Evolutionary conservation across 2,888 invertebrate genomes (phyloP).

Genomic region (Dascillus cervinus): DNA sequence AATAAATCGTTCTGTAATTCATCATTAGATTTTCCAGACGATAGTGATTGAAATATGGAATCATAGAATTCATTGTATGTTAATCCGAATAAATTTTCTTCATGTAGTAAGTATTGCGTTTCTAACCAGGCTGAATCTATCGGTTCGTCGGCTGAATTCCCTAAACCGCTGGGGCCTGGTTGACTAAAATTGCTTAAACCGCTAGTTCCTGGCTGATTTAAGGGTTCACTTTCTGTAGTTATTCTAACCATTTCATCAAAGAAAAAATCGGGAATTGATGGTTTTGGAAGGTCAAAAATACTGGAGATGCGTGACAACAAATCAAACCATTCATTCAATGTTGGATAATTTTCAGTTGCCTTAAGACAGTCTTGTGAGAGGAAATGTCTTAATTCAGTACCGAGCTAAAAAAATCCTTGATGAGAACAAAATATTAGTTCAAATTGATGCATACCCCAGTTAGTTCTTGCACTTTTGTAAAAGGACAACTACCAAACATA

Average conservation of each 20-base stretch:
- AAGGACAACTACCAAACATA: conserved; percentile 19
- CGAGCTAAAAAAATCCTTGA: too few relatives aligned
- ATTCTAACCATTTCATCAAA: conserved; percentile 1
- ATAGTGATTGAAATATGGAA: conserved; percentile 53
- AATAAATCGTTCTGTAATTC: conserved; percentile 78
- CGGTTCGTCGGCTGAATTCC: too few relatives aligned
- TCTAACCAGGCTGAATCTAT: conserved; percentile 10
- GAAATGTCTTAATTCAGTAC: too few relatives aligned
- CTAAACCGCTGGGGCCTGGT: too few relatives aligned
- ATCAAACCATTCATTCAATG: too few relatives aligned
- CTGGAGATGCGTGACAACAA: not conserved
- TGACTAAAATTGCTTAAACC: too few relatives aligned
- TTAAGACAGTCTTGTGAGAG: too few relatives aligned
- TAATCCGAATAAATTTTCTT: conserved; percentile 35
- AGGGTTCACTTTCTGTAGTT: conserved; percentile 5
- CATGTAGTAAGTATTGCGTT: conserved; percentile 9
- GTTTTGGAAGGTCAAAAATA: not conserved
- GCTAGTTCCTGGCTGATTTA: too few relatives aligned
- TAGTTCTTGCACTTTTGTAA: conserved; percentile 13
- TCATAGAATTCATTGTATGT: conserved; percentile 52
- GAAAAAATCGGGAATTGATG: conserved; percentile 1
- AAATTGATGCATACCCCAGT: conserved; percentile 8
- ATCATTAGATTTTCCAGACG: conserved; percentile 35
- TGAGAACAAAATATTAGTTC: too few relatives aligned
- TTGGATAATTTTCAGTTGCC: too few relatives aligned